phyloP scores from a whole-genome alignment of 2,888 invertebrate genomes.

The Orthonychiurus folsomi region DNA sequence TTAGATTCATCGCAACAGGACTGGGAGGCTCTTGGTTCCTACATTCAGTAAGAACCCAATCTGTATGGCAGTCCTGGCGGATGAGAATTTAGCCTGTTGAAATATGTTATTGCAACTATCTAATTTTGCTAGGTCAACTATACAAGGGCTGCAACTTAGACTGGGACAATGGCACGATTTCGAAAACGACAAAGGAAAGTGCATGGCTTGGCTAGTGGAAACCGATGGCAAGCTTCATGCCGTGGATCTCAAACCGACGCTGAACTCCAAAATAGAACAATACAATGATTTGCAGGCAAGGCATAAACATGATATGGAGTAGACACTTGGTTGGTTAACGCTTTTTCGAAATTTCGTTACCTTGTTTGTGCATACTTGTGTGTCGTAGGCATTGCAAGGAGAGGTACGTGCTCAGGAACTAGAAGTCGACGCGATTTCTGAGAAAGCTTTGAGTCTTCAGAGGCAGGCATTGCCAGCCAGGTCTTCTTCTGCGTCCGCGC shows the following conservation, averaged over 20 bases:
- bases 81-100: no score
- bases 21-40: constrained; percentile 73
- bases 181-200: constrained; percentile 74
- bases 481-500: constrained; percentile 69
- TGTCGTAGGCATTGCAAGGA: constrained; percentile 62
- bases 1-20: constrained; percentile 81
- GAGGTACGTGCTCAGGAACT: constrained; percentile 82
- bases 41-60: constrained; percentile 52
- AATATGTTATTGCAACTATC: constrained; percentile 10
- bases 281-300: constrained; percentile 64
- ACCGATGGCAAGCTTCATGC: constrained; percentile 80
- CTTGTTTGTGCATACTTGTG: not conserved
- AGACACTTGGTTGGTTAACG: not conserved
- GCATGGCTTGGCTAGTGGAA: constrained; percentile 76
- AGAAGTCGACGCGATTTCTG: constrained; percentile 86
- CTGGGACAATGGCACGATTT: constrained; percentile 87
- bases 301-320: constrained; percentile 40
- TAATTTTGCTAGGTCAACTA: constrained; percentile 2
- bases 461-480: constrained; percentile 56
- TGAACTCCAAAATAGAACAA: constrained; percentile 74
- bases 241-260: constrained; percentile 71
- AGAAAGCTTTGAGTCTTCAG: constrained; percentile 75
- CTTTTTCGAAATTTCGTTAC: not conserved
- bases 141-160: constrained; percentile 59
- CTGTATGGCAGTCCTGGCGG: no score